Percentiles rank a stretch among this genome's conserved stretches.
These are phyloP conservation scores for Stratiomys singularior DNA, from an alignment of 2,888 invertebrate species.

Conservation along the genomic window DNA sequence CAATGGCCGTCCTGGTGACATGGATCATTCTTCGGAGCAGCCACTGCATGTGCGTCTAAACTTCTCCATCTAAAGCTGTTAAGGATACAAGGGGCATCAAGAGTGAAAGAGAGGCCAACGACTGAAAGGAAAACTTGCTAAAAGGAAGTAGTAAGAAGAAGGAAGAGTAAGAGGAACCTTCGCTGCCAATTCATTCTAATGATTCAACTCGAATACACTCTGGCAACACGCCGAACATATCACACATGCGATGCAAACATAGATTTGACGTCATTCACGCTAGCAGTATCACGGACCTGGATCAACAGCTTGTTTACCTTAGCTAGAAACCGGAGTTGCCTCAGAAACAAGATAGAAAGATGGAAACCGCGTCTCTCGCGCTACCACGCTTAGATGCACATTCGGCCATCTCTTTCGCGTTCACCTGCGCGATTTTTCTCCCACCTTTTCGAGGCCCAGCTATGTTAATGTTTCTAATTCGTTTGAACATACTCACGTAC, in stretches of 20 bases:
- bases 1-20: too few species aligned
- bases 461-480: slow-evolving; percentile 21
- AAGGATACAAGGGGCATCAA: too few species aligned
- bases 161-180: too few species aligned
- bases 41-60: too few species aligned
- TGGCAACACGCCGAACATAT: slow-evolving; percentile 13
- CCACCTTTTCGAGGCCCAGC: neutral
- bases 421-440: slow-evolving; percentile 50
- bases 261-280: slow-evolving; percentile 31
- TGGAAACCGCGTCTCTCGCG: neutral
- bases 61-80: too few species aligned
- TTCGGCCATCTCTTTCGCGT: slow-evolving; percentile 37
- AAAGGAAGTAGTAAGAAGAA: too few species aligned
- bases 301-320: slow-evolving; percentile 45
- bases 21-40: too few species aligned
- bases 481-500: neutral
- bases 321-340: slow-evolving; percentile 34
- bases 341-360: neutral
- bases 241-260: neutral
- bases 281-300: slow-evolving; percentile 14
- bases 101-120: too few species aligned
- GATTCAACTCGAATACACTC: too few species aligned
- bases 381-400: neutral
- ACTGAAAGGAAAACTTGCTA: too few species aligned
- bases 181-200: too few species aligned